phyloP scores from a whole-genome alignment of 2,113 vertebrate species.

The Clinocottus analis region DNA sequence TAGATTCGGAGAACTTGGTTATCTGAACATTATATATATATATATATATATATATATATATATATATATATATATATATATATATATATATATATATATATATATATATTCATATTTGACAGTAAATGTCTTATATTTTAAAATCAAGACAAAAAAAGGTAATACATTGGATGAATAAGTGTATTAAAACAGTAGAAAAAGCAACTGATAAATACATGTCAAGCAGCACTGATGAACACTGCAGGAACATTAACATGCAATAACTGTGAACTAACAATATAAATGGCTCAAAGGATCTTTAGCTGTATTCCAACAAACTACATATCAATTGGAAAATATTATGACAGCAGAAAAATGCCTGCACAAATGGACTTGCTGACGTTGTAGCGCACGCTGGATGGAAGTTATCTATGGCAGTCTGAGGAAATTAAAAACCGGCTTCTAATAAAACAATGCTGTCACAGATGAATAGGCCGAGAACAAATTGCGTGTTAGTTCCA shows the following conservation, averaged over 20 bases:
- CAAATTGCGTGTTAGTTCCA: too few species aligned
- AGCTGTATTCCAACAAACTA: not conserved
- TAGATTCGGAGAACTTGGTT: constrained; percentile 24
- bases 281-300: not conserved
- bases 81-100: too few species aligned
- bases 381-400: not conserved
- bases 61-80: too few species aligned
- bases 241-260: not conserved
- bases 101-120: not conserved
- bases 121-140: not conserved
- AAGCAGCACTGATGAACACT: not conserved
- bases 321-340: not conserved
- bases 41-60: too few species aligned
- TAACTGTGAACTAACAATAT: not conserved
- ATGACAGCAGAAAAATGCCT: too few species aligned
- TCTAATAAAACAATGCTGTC: not conserved
- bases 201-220: not conserved
- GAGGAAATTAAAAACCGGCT: not conserved
- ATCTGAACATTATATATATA: constrained; percentile 3
- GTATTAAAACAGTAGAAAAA: constrained; percentile 16
- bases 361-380: not conserved
- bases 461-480: not conserved
- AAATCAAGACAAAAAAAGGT: constrained; percentile 4
- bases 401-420: not conserved
- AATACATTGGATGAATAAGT: constrained; percentile 9